Percentiles rank a stretch among this genome's conserved stretches.
These are phyloP conservation scores for Cyprinodon diabolis DNA, from an alignment of 2,797 vertebrate species.

Conservation along the genomic window DNA sequence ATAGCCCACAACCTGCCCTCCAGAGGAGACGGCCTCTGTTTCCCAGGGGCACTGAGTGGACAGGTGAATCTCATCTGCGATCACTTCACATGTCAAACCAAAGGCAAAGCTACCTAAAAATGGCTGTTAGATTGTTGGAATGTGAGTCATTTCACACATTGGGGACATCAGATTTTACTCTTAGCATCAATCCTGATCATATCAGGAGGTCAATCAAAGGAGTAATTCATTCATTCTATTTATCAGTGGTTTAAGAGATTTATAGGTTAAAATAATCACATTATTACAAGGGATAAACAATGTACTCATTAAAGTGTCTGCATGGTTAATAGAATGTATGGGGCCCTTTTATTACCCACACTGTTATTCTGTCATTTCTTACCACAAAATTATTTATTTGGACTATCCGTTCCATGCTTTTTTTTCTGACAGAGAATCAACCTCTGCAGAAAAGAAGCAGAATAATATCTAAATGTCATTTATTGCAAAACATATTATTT, in stretches of 20 bases:
- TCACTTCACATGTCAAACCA: slow-evolving; percentile 53
- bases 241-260: slow-evolving; percentile 18
- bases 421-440: slow-evolving; percentile 17
- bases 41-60: slow-evolving; percentile 39
- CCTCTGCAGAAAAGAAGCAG: slow-evolving; percentile 25
- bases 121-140: slow-evolving; percentile 50
- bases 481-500: slow-evolving; percentile 14
- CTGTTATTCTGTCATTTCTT: not conserved
- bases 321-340: not conserved
- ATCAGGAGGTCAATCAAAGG: slow-evolving; percentile 58
- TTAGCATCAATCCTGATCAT: slow-evolving; percentile 56
- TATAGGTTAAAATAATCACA: slow-evolving; percentile 15
- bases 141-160: slow-evolving; percentile 38
- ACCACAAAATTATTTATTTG: too few species aligned
- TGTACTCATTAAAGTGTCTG: not conserved
- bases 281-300: not conserved
- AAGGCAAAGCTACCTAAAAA: slow-evolving; percentile 38
- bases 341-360: not conserved
- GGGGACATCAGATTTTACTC: slow-evolving; percentile 51
- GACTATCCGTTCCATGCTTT: slow-evolving; percentile 10
- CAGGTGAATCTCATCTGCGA: slow-evolving; percentile 68
- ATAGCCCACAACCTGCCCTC: slow-evolving; percentile 53
- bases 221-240: slow-evolving; percentile 24
- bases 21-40: slow-evolving; percentile 54
- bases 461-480: slow-evolving; percentile 38